Evolutionary conservation across 1,140 invertebrate species (phyloP), one percentile per base, ranked within the genome.

Genomic region (Oryzaephilus surinamensis): DNA sequence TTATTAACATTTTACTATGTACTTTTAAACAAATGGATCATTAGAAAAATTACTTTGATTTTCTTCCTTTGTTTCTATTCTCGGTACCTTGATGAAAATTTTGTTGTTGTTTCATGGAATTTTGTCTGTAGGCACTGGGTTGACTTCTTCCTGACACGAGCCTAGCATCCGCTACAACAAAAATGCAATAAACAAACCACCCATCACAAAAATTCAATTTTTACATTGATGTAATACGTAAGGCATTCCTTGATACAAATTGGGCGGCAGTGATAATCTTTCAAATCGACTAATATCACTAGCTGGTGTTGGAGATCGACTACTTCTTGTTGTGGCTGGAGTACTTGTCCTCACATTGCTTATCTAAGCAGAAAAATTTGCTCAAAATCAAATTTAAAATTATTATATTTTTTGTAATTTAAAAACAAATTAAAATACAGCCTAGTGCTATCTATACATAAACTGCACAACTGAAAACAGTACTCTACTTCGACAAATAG

Each of bases 301-400:
- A 3, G 52, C 57, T 7, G 60, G 60, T 12, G 60, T 62, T 13
- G 60, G 60, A 11, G 60, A 62, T 33, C 60, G 43, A 41, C 60
- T 62, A 24, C 48, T 58, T 39, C 54, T 48, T 12, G 42, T 46
- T 16, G 52, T 57, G 5, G 49, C 49, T 14, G 60, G 55, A 21
- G 56, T 58, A 32, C 51, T 51, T 14, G 55, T 51, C 32, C 53
- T 23, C 31, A 60, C 51, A 36, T 52, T 51, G 28, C 46, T 54
- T 41, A 59, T 46, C 58, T 61, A 36, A 47, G 11, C 20, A 17
- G n/a, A 23, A 18, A 7, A 38, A 29, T 29, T 20, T 4, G 24
- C 3, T 32, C 12, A 13, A 11, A 10, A 15, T 32, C 5, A 15
- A 37, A 26, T 15, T 27, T 2, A 15, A 37, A 37, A 17, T 37